phyloP scores from a whole-genome alignment of 1,140 invertebrate genomes.

The Hylaeus anthracinus region DNA sequence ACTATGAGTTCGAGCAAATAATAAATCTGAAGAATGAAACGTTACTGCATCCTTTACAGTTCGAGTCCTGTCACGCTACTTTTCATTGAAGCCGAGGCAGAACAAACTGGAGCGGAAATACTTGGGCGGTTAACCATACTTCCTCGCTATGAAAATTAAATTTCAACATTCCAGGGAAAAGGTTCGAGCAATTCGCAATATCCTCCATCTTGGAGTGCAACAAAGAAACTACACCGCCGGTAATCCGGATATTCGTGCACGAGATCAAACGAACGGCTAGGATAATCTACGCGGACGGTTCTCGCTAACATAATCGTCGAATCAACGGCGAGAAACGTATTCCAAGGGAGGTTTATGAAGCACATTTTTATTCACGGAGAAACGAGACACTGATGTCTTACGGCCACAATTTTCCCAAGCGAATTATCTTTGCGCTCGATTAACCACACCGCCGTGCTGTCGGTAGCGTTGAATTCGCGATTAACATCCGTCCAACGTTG shows the following conservation, averaged over 20 bases:
- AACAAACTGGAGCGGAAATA: no score
- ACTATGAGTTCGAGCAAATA: no score
- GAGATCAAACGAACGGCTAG: background rate
- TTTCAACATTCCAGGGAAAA: background rate
- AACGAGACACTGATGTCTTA: background rate
- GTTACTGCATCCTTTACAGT: no score
- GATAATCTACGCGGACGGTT: background rate
- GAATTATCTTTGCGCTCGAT: constrained; percentile 15
- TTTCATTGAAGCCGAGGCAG: no score
- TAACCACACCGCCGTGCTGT: background rate
- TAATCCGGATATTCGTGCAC: background rate
- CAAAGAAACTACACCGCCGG: background rate
- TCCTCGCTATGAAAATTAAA: constrained; percentile 3
- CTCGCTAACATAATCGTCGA: background rate
- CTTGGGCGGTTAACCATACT: background rate
- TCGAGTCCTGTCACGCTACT: no score
- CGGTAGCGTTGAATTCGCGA: background rate
- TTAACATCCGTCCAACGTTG: background rate
- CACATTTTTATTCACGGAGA: background rate
- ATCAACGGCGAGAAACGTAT: background rate
- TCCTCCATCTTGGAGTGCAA: background rate
- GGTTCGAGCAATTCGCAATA: background rate
- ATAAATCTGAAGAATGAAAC: no score
- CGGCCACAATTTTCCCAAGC: background rate
- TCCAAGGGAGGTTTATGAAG: background rate